Percentiles rank a stretch among this genome's conserved stretches.
phyloP scores from a whole-genome alignment of 2,888 invertebrate species.

The Corythucha ciliata region DNA sequence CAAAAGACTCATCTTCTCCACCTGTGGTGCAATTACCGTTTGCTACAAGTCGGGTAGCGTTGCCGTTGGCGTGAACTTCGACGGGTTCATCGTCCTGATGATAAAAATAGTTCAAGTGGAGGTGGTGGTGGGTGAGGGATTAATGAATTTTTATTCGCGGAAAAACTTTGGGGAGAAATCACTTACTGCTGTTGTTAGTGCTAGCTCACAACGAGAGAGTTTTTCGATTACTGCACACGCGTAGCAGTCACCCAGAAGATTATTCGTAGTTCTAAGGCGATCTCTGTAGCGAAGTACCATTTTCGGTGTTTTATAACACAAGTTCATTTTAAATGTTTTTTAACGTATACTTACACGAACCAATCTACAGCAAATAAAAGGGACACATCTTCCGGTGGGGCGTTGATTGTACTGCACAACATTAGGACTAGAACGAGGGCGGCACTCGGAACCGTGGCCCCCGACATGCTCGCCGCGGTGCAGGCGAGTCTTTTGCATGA shows the following conservation, averaged over 20 bases:
- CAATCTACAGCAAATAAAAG: conserved; percentile 79
- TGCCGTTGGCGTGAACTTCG: too few relatives aligned
- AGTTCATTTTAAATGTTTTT: conserved; percentile 5
- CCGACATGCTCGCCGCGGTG: conserved; percentile 79
- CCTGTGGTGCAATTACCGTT: too few relatives aligned
- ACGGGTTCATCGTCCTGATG: too few relatives aligned
- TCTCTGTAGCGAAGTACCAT: conserved; percentile 50
- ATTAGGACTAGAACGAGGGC: conserved; percentile 72
- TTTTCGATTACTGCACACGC: conserved; percentile 77
- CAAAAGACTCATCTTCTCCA: too few relatives aligned
- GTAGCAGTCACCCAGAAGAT: conserved; percentile 80
- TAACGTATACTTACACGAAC: conserved; percentile 64
- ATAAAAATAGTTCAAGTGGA: too few relatives aligned
- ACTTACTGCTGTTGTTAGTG: too few relatives aligned
- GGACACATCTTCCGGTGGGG: conserved; percentile 71
- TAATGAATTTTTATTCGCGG: too few relatives aligned
- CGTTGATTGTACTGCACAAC: conserved; percentile 71
- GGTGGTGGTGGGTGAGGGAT: too few relatives aligned
- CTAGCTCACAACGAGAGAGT: conserved; percentile 70
- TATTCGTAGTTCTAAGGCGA: conserved; percentile 76
- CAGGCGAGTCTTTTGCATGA: conserved; percentile 57
- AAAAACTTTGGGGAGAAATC: too few relatives aligned
- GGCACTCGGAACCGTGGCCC: conserved; percentile 78
- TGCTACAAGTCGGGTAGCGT: too few relatives aligned
- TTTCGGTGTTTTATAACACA: not conserved